A percentile compares a stretch with the other conserved stretches of the same genome.
Conservation (phyloP, 1,140 invertebrate species). For the Macrobrachium rosenbergii region DNA sequence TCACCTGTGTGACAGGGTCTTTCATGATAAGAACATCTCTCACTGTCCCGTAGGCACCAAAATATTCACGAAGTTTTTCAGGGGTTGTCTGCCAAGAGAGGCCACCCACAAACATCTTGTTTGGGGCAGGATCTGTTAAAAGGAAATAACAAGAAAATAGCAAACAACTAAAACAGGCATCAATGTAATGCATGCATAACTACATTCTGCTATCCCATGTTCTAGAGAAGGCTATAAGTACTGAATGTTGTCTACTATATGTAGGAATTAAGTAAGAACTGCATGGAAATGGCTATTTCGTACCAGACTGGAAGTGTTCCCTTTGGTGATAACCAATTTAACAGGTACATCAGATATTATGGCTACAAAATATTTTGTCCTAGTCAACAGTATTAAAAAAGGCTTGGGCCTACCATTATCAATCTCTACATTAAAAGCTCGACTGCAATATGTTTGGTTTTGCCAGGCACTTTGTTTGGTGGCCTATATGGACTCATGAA, state of each 20-base stretch:
- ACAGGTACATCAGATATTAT: no score
- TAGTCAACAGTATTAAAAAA: no score
- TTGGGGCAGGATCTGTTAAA: conserved; percentile 75
- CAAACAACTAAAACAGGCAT: not conserved
- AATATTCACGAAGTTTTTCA: conserved; percentile 90
- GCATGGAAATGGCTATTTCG: no score
- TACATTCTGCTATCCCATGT: not conserved
- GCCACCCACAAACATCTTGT: conserved; percentile 91
- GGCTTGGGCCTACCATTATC: no score
- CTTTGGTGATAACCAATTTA: no score
- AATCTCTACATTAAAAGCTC: no score
- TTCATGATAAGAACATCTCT: conserved; percentile 96
- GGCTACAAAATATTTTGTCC: no score
- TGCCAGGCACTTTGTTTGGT: no score
- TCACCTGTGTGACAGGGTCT: conserved; percentile 92
- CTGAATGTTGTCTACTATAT: not conserved
- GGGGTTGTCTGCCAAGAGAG: conserved; percentile 92
- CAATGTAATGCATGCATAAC: not conserved
- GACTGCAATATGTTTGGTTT: no score
- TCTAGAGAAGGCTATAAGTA: not conserved
- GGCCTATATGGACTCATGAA: no score
- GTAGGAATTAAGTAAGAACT: not conserved
- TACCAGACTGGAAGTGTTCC: no score
- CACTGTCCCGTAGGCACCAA: conserved; percentile 90
- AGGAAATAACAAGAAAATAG: not conserved